Evolutionary conservation across 2,888 invertebrate species (phyloP).

Genomic region (Ophion costatus): DNA sequence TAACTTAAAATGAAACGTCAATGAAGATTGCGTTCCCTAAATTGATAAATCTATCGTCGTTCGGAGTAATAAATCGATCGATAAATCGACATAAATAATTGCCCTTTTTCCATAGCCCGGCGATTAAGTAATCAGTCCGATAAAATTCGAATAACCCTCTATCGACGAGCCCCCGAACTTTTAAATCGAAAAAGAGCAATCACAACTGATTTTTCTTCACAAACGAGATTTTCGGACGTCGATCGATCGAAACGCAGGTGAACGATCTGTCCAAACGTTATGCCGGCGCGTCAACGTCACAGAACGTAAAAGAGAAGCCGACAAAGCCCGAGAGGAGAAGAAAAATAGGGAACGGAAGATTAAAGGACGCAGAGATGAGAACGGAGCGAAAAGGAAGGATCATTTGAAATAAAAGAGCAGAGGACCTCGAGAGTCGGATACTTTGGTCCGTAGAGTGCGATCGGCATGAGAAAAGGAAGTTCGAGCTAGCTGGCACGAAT

Average conservation of each 20-base stretch:
- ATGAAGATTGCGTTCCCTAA: conserved; percentile 22
- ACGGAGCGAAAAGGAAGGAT: conserved; percentile 16
- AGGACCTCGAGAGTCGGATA: conserved; percentile 31
- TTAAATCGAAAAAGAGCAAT: neutral
- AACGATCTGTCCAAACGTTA: conserved; percentile 30
- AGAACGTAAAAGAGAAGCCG: conserved; percentile 9
- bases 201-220: neutral
- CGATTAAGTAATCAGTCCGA: neutral
- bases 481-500: conserved; percentile 69
- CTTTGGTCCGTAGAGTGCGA: conserved; percentile 48
- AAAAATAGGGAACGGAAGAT: conserved; percentile 2
- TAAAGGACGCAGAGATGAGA: conserved; percentile 2
- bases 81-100: neutral
- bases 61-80: conserved; percentile 1
- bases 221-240: conserved; percentile 10
- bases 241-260: conserved; percentile 8
- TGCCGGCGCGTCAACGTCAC: conserved; percentile 29
- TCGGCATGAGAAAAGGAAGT: conserved; percentile 69
- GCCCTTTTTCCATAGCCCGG: neutral
- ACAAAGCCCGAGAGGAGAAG: conserved; percentile 11
- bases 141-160: neutral
- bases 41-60: neutral
- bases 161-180: neutral
- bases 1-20: conserved; percentile 18
- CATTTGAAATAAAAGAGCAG: neutral